phyloP scores from a whole-genome alignment of 2,888 invertebrate species.

The Spialia ferax region DNA sequence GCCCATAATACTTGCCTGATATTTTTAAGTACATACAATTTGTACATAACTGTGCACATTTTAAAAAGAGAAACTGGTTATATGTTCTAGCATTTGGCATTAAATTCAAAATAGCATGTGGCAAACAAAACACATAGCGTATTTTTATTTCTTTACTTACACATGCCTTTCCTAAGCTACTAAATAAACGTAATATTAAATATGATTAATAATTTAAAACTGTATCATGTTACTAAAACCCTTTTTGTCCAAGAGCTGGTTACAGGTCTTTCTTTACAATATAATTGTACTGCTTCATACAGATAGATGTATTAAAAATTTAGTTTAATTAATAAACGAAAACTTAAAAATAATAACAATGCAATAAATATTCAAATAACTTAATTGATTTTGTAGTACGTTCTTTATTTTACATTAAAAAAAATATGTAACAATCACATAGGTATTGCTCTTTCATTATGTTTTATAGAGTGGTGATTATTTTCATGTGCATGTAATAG shows the following conservation, averaged over 20 bases:
- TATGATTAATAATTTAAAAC: background rate
- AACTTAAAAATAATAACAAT: slow-evolving; percentile 50
- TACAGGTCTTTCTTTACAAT: background rate
- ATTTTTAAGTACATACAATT: slow-evolving; percentile 30
- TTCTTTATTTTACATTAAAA: slow-evolving; percentile 12
- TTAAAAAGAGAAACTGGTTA: slow-evolving; percentile 39
- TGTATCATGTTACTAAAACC: background rate
- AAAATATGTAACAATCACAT: background rate
- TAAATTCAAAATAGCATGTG: slow-evolving; percentile 54
- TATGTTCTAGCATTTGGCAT: slow-evolving; percentile 70
- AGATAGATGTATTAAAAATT: too few relatives aligned
- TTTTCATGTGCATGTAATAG: background rate
- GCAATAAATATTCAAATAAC: slow-evolving; percentile 48
- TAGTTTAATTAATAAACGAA: slow-evolving; percentile 43
- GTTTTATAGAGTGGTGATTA: background rate
- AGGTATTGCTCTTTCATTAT: background rate
- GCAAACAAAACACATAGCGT: slow-evolving; percentile 42
- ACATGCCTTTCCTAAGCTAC: slow-evolving; percentile 18
- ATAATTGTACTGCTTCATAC: slow-evolving; percentile 2
- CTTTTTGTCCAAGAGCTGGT: background rate
- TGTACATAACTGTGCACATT: background rate
- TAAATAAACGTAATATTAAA: slow-evolving; percentile 14
- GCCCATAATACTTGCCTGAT: background rate
- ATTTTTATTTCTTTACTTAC: background rate
- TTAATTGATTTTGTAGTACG: slow-evolving; percentile 14